Percentiles rank a stretch among this genome's conserved stretches.
phyloP scores from a whole-genome alignment of 2,888 invertebrate species.

The Heliconius charithonia region DNA sequence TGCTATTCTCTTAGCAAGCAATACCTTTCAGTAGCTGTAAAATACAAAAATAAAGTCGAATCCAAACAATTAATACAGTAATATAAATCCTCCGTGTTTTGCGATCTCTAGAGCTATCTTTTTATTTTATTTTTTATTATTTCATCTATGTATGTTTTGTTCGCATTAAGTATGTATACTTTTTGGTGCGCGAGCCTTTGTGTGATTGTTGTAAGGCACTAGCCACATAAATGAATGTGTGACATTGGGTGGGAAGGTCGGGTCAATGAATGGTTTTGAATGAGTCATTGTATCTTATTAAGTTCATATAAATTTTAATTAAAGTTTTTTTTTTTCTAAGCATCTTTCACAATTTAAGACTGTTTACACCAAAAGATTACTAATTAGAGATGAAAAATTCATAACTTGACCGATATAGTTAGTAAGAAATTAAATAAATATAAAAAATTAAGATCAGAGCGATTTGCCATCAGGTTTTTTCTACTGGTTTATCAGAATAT shows the following conservation, averaged over 20 bases:
- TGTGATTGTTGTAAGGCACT: background rate
- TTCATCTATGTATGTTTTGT: conserved; percentile 14
- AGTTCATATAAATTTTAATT: background rate
- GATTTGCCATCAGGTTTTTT: background rate
- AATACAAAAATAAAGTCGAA: conserved; percentile 48
- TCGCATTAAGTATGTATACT: background rate
- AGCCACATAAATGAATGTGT: background rate
- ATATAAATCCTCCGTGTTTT: conserved; percentile 53
- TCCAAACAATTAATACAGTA: conserved; percentile 55
- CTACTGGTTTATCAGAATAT: background rate
- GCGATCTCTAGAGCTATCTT: conserved; percentile 51
- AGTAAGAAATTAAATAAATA: background rate
- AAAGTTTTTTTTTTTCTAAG: background rate
- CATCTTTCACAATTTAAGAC: background rate
- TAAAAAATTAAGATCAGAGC: background rate
- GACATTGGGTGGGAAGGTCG: background rate
- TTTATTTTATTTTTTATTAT: background rate
- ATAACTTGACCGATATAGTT: too few species aligned
- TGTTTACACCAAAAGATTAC: background rate
- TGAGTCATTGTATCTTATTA: background rate
- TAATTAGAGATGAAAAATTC: background rate
- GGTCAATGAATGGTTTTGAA: background rate
- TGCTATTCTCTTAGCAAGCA: conserved; percentile 60
- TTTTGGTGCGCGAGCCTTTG: background rate
- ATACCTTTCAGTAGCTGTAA: conserved; percentile 56